Base-by-base conservation (phyloP, 2,797 vertebrate species). In the Sebastes steindachneri region DNA sequence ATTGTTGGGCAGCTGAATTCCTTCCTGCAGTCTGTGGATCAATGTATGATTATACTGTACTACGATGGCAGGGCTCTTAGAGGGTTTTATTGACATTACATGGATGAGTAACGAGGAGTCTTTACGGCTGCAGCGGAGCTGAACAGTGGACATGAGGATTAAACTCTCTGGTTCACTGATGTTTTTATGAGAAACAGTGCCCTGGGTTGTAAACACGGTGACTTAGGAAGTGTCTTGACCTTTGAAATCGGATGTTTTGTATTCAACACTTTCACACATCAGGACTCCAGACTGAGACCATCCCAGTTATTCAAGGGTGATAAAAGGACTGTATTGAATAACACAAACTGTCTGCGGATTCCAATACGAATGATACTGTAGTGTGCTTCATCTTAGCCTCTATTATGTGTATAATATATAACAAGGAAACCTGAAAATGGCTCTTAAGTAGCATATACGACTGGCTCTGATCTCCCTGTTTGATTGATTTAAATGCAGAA, bases 61-160 rank as follows among this genome's bases (percentile, higher is more conserved):
- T 15, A 12, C 7, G 54, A 73, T 26, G n/a, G n/a, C 67, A 59
- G 45, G 53, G 51, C 68, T n/a, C 25, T 66, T 5, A 62, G 31
- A 68, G 69, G 58, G 10, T 67, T 80, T 67, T 70, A 68, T 54
- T 37, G 55, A 57, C 28, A 7, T 79, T 21, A 67, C 57, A 77
- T 58, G 10, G 55, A 55, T 60, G 74, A 73, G 73, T 54, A 21
- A 54, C 2, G 11, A 70, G 57, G 19, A 33, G 17, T 35, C 8
- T 68, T 55, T 63, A 29, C 25, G 17, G 21, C 54, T 51, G 73
- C 0, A 41, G 25, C 3, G 19, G 31, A 74, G n/a, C 9, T 12
- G 15, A 62, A 57, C 7, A 31, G 2, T 23, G 4, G 31, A 31
- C 3, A 3, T n/a, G 8, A 55, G 21, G 23, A 4, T 7, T 28